Conservation (phyloP, 2,888 invertebrate genomes). For the Polyploca ridens region DNA sequence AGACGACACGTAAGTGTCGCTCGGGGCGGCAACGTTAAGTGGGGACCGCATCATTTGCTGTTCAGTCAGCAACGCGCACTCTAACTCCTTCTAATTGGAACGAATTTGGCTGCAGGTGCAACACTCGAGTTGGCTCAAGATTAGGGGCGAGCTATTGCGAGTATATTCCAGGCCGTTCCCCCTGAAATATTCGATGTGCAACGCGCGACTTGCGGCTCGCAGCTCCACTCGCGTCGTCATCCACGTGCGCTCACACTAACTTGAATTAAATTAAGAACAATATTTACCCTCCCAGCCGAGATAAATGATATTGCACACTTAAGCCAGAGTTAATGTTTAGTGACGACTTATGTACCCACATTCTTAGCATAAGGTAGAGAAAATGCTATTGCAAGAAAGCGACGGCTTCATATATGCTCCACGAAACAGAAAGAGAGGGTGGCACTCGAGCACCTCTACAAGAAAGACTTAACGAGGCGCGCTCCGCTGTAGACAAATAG, state of each 20-base stretch:
- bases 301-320: conserved; percentile 81
- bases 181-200: conserved; percentile 81
- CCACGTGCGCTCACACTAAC: conserved; percentile 69
- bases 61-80: conserved; percentile 80
- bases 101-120: conserved; percentile 84
- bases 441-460: conserved; percentile 38
- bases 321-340: conserved; percentile 73
- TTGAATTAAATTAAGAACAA: conserved; percentile 83
- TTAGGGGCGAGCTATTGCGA: conserved; percentile 80
- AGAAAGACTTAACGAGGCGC: conserved; percentile 55
- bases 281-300: conserved; percentile 77
- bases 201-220: conserved; percentile 72
- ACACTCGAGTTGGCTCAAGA: conserved; percentile 82
- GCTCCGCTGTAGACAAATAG: conserved; percentile 53
- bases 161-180: conserved; percentile 72
- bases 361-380: conserved; percentile 68
- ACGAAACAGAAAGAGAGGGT: conserved; percentile 47
- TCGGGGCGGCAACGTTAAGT: conserved; percentile 66
- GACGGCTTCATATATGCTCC: conserved; percentile 46
- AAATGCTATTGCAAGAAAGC: conserved; percentile 45
- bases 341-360: conserved; percentile 75
- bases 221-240: conserved; percentile 56
- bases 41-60: conserved; percentile 83
- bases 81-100: conserved; percentile 84
- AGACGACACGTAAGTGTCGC: conserved; percentile 77